Evolutionary conservation across 2,113 vertebrate species (phyloP).

Genomic region (Paraplagusia blochii): DNA sequence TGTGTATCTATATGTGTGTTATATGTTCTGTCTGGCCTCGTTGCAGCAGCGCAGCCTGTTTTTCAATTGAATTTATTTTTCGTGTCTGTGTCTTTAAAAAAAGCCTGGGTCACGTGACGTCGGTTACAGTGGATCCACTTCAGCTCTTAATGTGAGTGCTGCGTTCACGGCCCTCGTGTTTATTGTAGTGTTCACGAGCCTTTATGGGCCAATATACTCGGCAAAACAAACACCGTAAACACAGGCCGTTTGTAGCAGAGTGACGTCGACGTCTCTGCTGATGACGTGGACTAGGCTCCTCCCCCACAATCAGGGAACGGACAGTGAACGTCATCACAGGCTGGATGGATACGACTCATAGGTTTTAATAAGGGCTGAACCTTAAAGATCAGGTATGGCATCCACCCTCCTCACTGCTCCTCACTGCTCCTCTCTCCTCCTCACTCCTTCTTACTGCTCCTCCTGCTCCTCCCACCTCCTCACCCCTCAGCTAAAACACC

Average conservation of each 20-base stretch:
- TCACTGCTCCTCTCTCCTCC: too few species aligned
- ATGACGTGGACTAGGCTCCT: slow-evolving; percentile 7
- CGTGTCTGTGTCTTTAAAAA: too few species aligned
- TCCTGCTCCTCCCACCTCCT: too few species aligned
- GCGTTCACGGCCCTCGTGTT: background rate
- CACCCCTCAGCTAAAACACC: slow-evolving; percentile 38
- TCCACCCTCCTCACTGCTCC: too few species aligned
- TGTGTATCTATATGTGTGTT: too few species aligned
- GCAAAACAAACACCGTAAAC: background rate
- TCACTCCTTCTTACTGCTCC: too few species aligned
- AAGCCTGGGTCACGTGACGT: too few species aligned
- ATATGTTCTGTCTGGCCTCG: too few species aligned
- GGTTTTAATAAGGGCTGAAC: slow-evolving; percentile 53
- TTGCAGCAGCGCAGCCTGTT: too few species aligned
- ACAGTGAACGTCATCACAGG: slow-evolving; percentile 24
- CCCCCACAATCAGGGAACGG: slow-evolving; percentile 10
- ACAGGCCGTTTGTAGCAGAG: background rate
- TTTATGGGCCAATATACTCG: background rate
- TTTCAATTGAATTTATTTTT: too few species aligned
- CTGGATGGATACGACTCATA: slow-evolving; percentile 44
- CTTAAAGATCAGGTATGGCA: slow-evolving; percentile 23
- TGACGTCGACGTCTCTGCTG: background rate
- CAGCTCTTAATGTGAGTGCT: too few species aligned
- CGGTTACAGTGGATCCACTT: too few species aligned
- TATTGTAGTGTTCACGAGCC: background rate